Evolutionary conservation across 92 coral and sea anemone genomes (phyloP).

Genomic region (Porites cylindrica): DNA sequence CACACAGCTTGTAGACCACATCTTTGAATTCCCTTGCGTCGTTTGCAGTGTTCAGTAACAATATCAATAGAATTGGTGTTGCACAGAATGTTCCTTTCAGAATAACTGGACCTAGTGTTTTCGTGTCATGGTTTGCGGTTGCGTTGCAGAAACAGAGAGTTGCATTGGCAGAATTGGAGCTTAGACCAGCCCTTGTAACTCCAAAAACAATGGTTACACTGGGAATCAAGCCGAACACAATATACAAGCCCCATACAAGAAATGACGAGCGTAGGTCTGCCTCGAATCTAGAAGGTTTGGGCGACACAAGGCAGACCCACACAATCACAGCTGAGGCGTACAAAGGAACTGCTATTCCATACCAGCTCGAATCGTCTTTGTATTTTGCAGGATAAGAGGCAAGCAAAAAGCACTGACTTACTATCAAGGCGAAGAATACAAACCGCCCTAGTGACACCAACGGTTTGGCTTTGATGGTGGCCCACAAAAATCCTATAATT

Average conservation of each 20-base stretch:
- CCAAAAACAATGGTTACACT: background rate
- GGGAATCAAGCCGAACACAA: background rate
- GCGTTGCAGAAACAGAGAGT: too few relatives aligned
- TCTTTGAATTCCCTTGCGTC: background rate
- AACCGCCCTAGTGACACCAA: background rate
- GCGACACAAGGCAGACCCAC: background rate
- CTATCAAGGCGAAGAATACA: background rate
- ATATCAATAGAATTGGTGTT: background rate
- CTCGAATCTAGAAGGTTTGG: background rate
- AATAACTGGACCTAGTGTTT: background rate
- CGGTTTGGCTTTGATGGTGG: background rate
- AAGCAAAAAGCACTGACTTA: background rate
- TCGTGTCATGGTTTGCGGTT: too few relatives aligned
- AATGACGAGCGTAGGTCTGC: background rate
- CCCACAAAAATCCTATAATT: background rate
- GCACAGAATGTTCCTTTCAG: background rate
- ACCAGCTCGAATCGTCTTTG: background rate
- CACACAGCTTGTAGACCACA: background rate
- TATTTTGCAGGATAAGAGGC: slow-evolving; percentile 5
- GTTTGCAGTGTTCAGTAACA: background rate
- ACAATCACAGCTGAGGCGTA: background rate
- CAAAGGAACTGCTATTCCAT: background rate
- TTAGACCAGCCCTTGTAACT: background rate
- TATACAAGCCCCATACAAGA: background rate
- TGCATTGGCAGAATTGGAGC: background rate